Evolutionary conservation across 1,140 invertebrate genomes (phyloP).

Genomic region (Drosophila kurseongensis): DNA sequence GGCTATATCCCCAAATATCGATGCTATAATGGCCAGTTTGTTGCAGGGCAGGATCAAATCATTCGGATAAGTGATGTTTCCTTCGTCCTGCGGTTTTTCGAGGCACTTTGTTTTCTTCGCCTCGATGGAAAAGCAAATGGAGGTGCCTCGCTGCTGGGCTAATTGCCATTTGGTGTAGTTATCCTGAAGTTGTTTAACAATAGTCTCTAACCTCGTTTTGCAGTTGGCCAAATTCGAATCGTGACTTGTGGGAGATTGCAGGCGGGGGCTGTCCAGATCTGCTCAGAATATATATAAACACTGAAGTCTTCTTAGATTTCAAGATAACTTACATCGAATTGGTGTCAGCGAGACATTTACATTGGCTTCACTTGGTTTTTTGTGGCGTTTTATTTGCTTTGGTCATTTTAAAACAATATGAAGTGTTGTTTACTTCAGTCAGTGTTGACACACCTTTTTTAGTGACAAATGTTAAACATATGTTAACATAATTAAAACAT

Average conservation of each 20-base stretch:
- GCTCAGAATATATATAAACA: background rate
- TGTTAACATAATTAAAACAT: background rate
- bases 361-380: slow-evolving; percentile 9
- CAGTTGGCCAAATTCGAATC: slow-evolving; percentile 49
- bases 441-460: background rate
- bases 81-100: slow-evolving; percentile 27
- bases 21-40: slow-evolving; percentile 68
- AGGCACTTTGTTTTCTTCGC: slow-evolving; percentile 64
- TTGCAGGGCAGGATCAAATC: slow-evolving; percentile 55
- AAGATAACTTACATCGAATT: slow-evolving; percentile 63
- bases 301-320: background rate
- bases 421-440: slow-evolving; percentile 3
- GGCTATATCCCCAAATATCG: slow-evolving; percentile 72
- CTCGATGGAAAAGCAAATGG: slow-evolving; percentile 73
- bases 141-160: slow-evolving; percentile 68
- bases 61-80: slow-evolving; percentile 42
- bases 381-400: slow-evolving; percentile 45
- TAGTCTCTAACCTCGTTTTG: slow-evolving; percentile 45
- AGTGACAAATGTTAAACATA: background rate
- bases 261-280: slow-evolving; percentile 51
- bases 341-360: slow-evolving; percentile 61
- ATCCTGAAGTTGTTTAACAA: slow-evolving; percentile 55
- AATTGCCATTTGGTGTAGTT: slow-evolving; percentile 76
- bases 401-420: slow-evolving; percentile 39
- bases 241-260: slow-evolving; percentile 36